Conservation (phyloP, 2,797 vertebrate genomes). For the Acridotheres tristis region DNA sequence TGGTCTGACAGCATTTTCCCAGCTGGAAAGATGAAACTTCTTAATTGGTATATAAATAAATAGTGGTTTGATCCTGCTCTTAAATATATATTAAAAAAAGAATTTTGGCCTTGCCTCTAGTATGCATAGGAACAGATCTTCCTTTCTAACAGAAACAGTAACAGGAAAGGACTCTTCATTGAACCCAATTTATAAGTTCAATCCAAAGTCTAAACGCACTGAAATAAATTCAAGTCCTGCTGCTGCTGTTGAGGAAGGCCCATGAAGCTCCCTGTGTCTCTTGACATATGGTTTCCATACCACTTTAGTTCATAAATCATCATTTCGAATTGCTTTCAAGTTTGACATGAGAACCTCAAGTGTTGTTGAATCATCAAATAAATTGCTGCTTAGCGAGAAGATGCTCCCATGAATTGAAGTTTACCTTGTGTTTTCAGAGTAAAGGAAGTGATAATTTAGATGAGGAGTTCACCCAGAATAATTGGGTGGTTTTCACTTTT, state of each 20-base stretch:
- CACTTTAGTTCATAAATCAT: background rate
- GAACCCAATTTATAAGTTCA: background rate
- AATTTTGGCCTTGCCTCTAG: background rate
- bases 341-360: background rate
- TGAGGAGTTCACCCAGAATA: background rate
- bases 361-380: background rate
- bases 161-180: background rate
- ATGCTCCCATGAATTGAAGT: background rate
- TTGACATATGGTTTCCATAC: background rate
- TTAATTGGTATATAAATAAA: constrained; percentile 48
- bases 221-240: background rate
- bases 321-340: background rate
- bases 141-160: background rate
- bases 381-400: background rate
- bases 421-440: background rate
- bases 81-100: background rate
- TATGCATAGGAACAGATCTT: background rate
- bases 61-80: background rate
- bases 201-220: background rate
- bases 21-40: constrained; percentile 35
- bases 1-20: constrained; percentile 53
- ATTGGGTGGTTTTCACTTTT: background rate
- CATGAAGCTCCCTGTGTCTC: background rate
- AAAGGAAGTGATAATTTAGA: background rate
- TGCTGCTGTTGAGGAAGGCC: background rate